Conservation (phyloP, 2,888 invertebrate genomes). For the Crossocerus cetratus region DNA sequence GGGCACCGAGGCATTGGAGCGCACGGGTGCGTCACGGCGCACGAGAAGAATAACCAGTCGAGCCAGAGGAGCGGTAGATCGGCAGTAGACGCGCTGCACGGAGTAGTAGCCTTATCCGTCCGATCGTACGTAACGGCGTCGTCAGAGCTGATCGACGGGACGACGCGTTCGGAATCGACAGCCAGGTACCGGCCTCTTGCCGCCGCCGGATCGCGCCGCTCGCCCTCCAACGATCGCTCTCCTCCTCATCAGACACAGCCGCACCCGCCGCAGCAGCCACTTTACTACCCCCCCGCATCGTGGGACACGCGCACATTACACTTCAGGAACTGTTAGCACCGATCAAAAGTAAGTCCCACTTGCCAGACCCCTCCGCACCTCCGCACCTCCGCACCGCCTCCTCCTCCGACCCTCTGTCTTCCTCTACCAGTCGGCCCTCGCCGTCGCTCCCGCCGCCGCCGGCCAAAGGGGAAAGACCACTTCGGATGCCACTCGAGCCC, state of each 20-base stretch:
- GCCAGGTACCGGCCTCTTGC: slow-evolving; percentile 53
- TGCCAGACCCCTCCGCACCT: not conserved
- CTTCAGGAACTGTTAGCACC: slow-evolving; percentile 76
- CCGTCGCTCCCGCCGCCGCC: no score
- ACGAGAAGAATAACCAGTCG: slow-evolving; percentile 43
- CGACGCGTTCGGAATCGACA: slow-evolving; percentile 59
- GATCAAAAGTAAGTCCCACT: slow-evolving; percentile 70
- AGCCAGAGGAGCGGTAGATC: slow-evolving; percentile 62
- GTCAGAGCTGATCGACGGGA: slow-evolving; percentile 49
- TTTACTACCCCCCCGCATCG: slow-evolving; percentile 53
- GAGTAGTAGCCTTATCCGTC: slow-evolving; percentile 68
- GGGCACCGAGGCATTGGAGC: slow-evolving; percentile 8
- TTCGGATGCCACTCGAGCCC: no score
- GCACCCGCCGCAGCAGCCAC: slow-evolving; percentile 45
- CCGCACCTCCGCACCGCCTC: no score
- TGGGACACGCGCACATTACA: slow-evolving; percentile 71
- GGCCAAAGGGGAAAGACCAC: no score
- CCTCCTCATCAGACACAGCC: slow-evolving; percentile 60
- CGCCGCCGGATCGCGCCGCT: slow-evolving; percentile 51
- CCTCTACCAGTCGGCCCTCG: no score
- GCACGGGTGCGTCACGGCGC: slow-evolving; percentile 47
- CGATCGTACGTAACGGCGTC: slow-evolving; percentile 68
- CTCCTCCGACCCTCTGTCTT: no score
- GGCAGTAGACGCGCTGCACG: slow-evolving; percentile 67
- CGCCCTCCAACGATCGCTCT: slow-evolving; percentile 45